phyloP scores from a whole-genome alignment of 2,113 vertebrate genomes.

The Ciconia boyciana region DNA sequence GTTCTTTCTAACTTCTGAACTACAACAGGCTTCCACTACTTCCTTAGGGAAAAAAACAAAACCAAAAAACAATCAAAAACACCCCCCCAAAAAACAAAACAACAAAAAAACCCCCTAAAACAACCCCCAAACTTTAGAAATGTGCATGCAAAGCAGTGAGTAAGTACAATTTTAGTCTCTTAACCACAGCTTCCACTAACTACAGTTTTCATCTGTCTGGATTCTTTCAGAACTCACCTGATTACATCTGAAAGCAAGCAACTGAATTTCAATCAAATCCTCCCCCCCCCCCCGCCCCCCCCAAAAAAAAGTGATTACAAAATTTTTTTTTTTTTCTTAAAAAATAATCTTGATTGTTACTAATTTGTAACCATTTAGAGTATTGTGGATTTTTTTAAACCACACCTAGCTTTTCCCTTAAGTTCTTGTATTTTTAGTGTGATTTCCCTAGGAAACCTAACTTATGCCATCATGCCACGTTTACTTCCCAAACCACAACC shows the following conservation, averaged over 20 bases:
- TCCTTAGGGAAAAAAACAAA: not conserved
- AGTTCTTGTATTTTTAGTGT: not conserved
- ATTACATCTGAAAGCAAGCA: not conserved
- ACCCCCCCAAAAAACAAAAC: no score
- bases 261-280: not conserved
- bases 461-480: not conserved
- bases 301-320: not conserved
- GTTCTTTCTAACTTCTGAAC: not conserved
- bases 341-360: not conserved
- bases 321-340: not conserved
- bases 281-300: no score
- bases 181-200: not conserved
- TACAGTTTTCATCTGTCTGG: not conserved
- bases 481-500: not conserved
- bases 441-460: not conserved
- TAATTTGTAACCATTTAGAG: not conserved
- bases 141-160: not conserved
- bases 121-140: not conserved
- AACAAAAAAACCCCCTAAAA: no score
- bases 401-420: not conserved
- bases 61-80: no score
- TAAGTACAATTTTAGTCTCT: not conserved
- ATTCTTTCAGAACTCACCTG: not conserved
- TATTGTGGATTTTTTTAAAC: fast-evolving
- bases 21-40: not conserved